These are phyloP conservation scores for Struthio camelus DNA, from an alignment of 2,113 vertebrate genomes.

Conservation along the genomic window DNA sequence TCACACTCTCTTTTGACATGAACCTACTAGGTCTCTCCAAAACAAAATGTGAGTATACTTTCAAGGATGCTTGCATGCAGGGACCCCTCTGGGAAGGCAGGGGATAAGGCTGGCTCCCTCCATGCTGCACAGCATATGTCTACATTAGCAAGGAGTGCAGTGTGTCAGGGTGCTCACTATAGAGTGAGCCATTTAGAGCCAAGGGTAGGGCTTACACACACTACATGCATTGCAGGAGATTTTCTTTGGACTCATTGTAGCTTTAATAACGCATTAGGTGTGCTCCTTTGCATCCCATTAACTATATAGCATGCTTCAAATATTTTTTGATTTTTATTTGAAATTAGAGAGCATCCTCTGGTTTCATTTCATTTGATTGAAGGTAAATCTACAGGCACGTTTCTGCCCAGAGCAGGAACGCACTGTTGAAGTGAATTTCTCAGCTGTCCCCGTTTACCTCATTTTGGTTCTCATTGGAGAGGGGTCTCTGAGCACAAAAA, in stretches of 20 bases:
- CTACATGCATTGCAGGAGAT: neutral
- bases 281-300: neutral
- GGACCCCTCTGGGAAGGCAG: neutral
- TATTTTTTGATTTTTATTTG: neutral
- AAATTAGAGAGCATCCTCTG: neutral
- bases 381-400: neutral
- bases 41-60: neutral
- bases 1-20: neutral
- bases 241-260: neutral
- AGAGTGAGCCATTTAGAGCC: neutral
- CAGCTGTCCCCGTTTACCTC: accelerated
- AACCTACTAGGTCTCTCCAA: neutral
- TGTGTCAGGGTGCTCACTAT: accelerated
- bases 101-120: neutral
- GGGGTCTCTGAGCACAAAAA: neutral
- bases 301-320: neutral
- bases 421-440: neutral
- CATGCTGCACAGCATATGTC: neutral
- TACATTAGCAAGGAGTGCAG: too few relatives aligned
- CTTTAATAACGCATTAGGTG: neutral
- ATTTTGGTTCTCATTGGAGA: neutral
- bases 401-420: neutral
- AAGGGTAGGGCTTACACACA: neutral
- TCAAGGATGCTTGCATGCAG: neutral
- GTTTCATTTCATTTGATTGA: neutral